These are phyloP conservation scores for Blennius ocellaris DNA, from an alignment of 2,113 vertebrate genomes.

Conservation along the genomic window DNA sequence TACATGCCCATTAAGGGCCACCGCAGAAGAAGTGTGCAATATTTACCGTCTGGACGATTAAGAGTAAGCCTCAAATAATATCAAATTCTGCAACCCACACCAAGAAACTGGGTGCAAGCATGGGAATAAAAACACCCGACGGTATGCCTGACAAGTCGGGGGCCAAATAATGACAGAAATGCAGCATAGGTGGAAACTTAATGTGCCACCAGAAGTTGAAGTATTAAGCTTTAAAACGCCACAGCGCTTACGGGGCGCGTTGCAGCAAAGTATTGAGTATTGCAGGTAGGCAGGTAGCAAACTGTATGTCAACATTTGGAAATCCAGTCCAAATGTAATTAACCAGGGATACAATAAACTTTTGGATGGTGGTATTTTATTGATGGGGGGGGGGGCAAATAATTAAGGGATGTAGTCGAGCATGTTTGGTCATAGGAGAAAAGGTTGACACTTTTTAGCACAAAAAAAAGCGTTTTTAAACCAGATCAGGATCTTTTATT, in stretches of 20 bases:
- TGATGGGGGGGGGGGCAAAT: too few relatives aligned
- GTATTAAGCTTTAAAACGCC: constrained; percentile 29
- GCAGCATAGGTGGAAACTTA: constrained; percentile 73
- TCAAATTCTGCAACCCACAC: constrained; percentile 73
- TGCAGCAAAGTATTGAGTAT: background rate
- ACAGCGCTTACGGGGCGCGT: constrained; percentile 2
- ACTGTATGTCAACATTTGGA: too few relatives aligned
- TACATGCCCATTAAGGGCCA: constrained; percentile 78
- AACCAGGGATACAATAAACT: too few relatives aligned
- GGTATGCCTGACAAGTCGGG: constrained; percentile 31
- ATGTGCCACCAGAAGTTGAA: constrained; percentile 20
- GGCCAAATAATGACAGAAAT: constrained; percentile 66
- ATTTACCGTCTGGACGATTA: constrained; percentile 81
- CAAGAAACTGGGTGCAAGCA: constrained; percentile 65
- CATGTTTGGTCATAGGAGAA: too few relatives aligned
- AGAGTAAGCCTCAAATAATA: constrained; percentile 75
- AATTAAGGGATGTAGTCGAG: too few relatives aligned
- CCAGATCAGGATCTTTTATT: too few relatives aligned
- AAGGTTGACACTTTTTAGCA: too few relatives aligned
- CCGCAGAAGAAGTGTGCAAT: constrained; percentile 78
- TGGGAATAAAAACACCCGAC: constrained; percentile 62
- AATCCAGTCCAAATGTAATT: too few relatives aligned
- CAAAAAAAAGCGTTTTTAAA: too few relatives aligned
- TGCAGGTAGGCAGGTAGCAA: too few relatives aligned
- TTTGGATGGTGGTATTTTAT: too few relatives aligned